Base-by-base conservation (phyloP, 2,797 vertebrate genomes). In the Scolopax rusticola region DNA sequence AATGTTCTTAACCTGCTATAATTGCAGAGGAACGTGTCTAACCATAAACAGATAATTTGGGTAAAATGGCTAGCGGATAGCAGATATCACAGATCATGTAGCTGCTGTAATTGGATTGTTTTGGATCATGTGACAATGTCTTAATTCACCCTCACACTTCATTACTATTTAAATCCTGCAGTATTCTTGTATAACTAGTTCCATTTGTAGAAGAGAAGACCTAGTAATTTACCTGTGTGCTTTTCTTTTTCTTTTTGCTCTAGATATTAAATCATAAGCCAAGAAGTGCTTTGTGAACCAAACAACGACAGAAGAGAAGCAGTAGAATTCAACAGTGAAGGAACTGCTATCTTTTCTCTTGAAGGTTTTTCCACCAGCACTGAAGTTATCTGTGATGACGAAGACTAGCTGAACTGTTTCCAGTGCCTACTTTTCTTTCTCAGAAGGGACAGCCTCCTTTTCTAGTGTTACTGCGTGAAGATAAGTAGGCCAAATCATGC, bases 201-300 rank as follows among this genome's bases (percentile, higher is more conserved):
- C 43, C 23, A 3, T 84, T 89, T 76, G 48, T 63, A 56, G 45
- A 82, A 60, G 15, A 51, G 56, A 89, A 87, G 8, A 28, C 11
- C 12, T 20, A 67, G 6, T 61, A 40, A 70, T 48, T 91, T 67
- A 67, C 17, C 17, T 74, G 5, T 71, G 20, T 82, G 27, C 50
- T 91, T 90, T 83, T 84, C 11, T 77, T 76, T 33, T 61, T 65
- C 8, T 73, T 83, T 43, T 78, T 84, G 9, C 71, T 84, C 59
- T 63, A 87, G 75, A 40, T 89, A 28, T 54, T 63, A 21, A 69
- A 43, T 32, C 15, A 7, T 8, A 48, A 70, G 12, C 23, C 65
- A 80, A 15, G 27, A 63, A 77, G 43, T 48, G 53, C 20, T 25
- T 32, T 64, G 38, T 43, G 76, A 43, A 41, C 12, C 7, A 30